A percentile compares a stretch with the other conserved stretches of the same genome.
Evolutionary conservation across 2,113 vertebrate genomes (phyloP).

Genomic region (Leptocoma aspasia): DNA sequence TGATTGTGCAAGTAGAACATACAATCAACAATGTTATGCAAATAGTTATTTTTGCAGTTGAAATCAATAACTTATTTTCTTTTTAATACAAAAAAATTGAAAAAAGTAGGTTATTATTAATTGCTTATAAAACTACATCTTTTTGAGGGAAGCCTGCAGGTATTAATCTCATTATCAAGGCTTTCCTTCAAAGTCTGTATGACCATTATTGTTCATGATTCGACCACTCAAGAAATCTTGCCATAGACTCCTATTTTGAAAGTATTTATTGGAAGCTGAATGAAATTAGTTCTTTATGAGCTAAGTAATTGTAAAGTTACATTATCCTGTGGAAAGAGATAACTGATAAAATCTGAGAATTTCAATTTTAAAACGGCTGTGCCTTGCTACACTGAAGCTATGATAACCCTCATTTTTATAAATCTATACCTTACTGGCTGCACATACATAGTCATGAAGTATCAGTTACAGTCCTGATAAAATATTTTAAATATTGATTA

Average conservation of each 20-base stretch:
- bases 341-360: conserved; percentile 61
- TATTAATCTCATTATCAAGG: conserved; percentile 61
- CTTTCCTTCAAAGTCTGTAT: conserved; percentile 23
- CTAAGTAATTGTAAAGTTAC: conserved; percentile 29
- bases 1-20: conserved; percentile 65
- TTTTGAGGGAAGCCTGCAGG: conserved; percentile 37
- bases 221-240: conserved; percentile 8
- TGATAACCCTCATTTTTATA: conserved; percentile 59
- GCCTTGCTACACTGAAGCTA: conserved; percentile 47
- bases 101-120: conserved; percentile 60
- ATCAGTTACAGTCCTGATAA: conserved; percentile 37
- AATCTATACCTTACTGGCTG: conserved; percentile 53
- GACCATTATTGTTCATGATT: conserved; percentile 52
- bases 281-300: conserved; percentile 60
- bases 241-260: conserved; percentile 3
- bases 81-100: conserved; percentile 57
- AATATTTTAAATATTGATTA: conserved; percentile 69
- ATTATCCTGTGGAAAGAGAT: conserved; percentile 53
- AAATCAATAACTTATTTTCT: conserved; percentile 78
- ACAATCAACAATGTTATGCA: conserved; percentile 71
- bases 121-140: conserved; percentile 66
- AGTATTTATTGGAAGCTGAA: conserved; percentile 34
- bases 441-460: conserved; percentile 53
- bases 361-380: conserved; percentile 59
- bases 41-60: conserved; percentile 71